Conservation (phyloP, 2,113 vertebrate species). For the Scortum barcoo region DNA sequence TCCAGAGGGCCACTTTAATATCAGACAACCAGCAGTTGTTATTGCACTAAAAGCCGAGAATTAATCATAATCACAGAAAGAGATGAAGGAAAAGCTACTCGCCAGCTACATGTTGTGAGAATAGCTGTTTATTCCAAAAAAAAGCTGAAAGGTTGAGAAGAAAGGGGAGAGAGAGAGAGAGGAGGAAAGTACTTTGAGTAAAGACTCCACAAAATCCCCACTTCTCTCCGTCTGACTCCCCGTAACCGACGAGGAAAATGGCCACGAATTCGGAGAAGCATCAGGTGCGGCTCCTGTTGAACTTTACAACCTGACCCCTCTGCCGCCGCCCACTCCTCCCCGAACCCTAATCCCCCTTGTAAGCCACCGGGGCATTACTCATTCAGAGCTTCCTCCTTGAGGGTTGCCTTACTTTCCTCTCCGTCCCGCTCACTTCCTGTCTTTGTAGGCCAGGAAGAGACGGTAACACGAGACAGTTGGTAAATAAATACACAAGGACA, state of each 20-base stretch:
- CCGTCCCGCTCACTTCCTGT: conserved; percentile 58
- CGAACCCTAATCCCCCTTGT: conserved; percentile 61
- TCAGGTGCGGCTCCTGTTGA: conserved; percentile 54
- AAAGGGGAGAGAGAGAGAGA: background rate
- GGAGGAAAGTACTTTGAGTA: no score
- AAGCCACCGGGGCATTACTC: conserved; percentile 71
- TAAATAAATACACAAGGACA: conserved; percentile 5
- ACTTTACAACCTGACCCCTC: conserved; percentile 58
- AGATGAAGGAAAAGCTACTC: background rate
- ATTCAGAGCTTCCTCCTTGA: conserved; percentile 76
- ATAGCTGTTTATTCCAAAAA: background rate
- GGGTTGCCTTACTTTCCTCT: conserved; percentile 65
- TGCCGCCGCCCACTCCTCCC: conserved; percentile 34
- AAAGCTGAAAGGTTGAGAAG: no score
- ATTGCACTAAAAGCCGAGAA: background rate
- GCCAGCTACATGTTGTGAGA: background rate
- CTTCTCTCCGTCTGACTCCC: background rate
- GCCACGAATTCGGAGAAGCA: background rate
- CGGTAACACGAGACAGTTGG: conserved; percentile 23
- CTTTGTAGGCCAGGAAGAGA: conserved; percentile 57
- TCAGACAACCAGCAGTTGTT: background rate
- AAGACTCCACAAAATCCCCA: background rate
- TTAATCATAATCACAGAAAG: fast-evolving
- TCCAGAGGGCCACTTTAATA: background rate
- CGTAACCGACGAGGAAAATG: no score